Conservation (phyloP, 2,113 vertebrate genomes). For the Centropristis striata region DNA sequence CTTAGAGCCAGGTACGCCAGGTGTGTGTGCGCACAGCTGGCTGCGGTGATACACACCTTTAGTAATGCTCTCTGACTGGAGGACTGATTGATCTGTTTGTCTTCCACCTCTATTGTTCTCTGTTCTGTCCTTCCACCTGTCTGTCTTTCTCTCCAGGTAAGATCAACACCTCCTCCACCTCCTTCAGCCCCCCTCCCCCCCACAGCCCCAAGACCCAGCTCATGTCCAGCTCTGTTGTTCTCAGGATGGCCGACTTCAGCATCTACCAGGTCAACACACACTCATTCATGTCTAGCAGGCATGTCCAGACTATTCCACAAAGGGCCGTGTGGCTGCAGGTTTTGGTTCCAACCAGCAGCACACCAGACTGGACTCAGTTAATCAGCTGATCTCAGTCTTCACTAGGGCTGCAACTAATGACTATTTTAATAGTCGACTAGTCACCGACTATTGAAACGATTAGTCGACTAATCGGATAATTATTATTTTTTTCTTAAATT, state of each 20-base stretch:
- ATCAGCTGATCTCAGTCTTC: too few species aligned
- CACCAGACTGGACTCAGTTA: too few species aligned
- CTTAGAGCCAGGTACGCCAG: slow-evolving; percentile 85
- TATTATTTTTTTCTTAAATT: too few species aligned
- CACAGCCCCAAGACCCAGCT: slow-evolving; percentile 91
- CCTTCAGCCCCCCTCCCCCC: slow-evolving; percentile 84
- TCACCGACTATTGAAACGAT: too few species aligned
- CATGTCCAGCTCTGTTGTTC: slow-evolving; percentile 96
- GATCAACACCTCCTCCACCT: slow-evolving; percentile 83
- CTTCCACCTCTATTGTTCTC: neutral
- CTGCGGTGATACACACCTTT: slow-evolving; percentile 79
- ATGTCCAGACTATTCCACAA: too few species aligned
- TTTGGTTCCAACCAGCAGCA: too few species aligned
- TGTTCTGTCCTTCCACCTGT: neutral
- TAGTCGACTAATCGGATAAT: too few species aligned
- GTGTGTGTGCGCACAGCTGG: slow-evolving; percentile 79
- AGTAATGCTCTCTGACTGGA: slow-evolving; percentile 17
- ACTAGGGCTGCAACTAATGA: too few species aligned
- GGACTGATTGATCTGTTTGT: slow-evolving; percentile 30
- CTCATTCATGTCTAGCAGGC: too few species aligned
- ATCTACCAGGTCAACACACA: slow-evolving; percentile 92
- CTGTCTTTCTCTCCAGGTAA: slow-evolving; percentile 73
- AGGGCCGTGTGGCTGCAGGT: too few species aligned
- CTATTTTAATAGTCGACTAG: too few species aligned
- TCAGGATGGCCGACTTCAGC: slow-evolving; percentile 97